Evolutionary conservation across 2,888 invertebrate species (phyloP), one percentile per base, ranked within the genome.

Genomic region (Neoitamus cyanurus): DNA sequence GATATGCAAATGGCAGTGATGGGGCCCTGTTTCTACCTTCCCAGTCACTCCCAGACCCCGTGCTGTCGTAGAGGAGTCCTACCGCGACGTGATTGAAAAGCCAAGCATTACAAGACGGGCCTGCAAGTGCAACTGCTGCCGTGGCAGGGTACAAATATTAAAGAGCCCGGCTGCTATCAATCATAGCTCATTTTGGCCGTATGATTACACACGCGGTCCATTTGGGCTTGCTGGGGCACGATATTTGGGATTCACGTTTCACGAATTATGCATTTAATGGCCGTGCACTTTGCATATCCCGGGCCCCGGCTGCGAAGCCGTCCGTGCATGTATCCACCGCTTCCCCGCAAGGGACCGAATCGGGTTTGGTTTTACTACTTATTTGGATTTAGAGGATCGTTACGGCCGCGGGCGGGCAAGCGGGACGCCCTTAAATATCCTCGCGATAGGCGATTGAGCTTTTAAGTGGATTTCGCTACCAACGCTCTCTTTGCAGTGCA

Each of bases 161-260:
- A 85, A 84, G 84, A 85, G 28, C 84, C 69, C 75, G 34, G 80
- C 84, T 83, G 78, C 83, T 83, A 86, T 86, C 85, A 86, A 86
- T 86, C 85, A 86, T 83, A 46, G 80, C 83, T 84, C 85, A 86
- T 83, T 84, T 84, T 83, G 85, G 84, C 46, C 77, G 83, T 84
- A 48, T 84, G 84, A 86, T 86, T 86, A 73, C 84, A 83, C 48
- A 83, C 84, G 78, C 82, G 84, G 80, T 83, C 34, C 77, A 68
- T 83, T 86, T 58, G 69, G 83, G 82, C 30, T 28, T 46, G 80
- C 73, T 78, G 30, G 80, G 36, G 84, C 85, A 86, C 84, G 85
- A 84, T 86, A 86, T 86, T 86, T 84, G 84, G 85, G 84, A 84
- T 86, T 86, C 85, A 84, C 85, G 82, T 78, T 83, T 86, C 85